Percentiles rank a stretch among this genome's conserved stretches.
phyloP scores from a whole-genome alignment of 2,113 vertebrate genomes.

The Ictalurus furcatus region DNA sequence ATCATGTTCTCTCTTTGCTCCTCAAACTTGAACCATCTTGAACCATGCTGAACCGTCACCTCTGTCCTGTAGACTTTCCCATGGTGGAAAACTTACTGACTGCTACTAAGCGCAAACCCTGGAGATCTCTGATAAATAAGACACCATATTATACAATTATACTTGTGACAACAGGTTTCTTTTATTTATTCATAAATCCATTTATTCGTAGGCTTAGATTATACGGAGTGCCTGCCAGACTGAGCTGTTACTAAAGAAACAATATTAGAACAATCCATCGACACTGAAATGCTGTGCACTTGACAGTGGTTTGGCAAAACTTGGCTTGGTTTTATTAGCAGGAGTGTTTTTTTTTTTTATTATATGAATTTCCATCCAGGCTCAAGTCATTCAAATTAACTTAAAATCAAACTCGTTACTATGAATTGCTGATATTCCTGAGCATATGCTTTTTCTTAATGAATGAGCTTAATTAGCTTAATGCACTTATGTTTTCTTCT shows the following conservation, averaged over 20 bases:
- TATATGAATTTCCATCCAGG: neutral
- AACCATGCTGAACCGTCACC: neutral
- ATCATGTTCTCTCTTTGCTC: neutral
- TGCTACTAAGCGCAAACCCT: neutral
- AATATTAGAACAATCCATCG: neutral
- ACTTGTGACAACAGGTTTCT: neutral
- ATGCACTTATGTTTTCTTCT: neutral
- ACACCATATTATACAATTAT: neutral
- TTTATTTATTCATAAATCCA: neutral
- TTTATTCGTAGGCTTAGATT: neutral
- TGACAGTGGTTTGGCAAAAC: neutral
- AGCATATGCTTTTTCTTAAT: neutral
- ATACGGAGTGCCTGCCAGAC: too few species aligned
- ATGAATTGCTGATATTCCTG: neutral
- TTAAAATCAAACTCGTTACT: neutral
- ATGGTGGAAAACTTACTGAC: neutral
- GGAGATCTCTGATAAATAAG: neutral
- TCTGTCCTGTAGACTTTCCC: neutral
- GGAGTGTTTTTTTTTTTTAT: neutral
- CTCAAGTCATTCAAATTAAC: conserved; percentile 1
- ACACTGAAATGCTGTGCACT: neutral
- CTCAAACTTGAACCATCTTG: neutral
- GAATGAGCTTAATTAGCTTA: neutral
- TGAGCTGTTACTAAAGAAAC: neutral
- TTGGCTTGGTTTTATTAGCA: neutral